Evolutionary conservation across 1,140 invertebrate genomes (phyloP), one percentile per base, ranked within the genome.

Genomic region (Dolichoris vasculosae): DNA sequence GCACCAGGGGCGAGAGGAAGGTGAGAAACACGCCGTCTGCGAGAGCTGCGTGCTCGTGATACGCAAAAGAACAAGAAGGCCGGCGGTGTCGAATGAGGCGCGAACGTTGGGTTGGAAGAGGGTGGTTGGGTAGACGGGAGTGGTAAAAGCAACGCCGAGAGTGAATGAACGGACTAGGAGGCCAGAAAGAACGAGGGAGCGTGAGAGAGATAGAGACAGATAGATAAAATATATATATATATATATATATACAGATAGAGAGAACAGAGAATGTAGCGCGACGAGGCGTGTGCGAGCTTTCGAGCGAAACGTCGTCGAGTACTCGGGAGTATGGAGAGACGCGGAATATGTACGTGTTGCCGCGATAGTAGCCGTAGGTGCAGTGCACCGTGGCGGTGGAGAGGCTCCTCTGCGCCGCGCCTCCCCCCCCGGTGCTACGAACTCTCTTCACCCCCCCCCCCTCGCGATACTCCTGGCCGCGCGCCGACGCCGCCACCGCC

Each of bases 301-400:
- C 81, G 73, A 40, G 76, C 83, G 80, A 87, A 77, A 73, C 69
- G 69, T 80, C 76, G 43, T 69, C 81, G 69, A 69, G 78, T 15
- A 59, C 35, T 30, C 35, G 35, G 38, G 55, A 59, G 55, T 59
- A 26, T 26, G 43, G 30, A n/a, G 55, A 63, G 46, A 69, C 38
- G 64, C 23, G 48, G 76, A 69, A 76, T 67, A 51, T 40, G 84
- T 85, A 88, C 89, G 88, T 89, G 89, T 88, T 89, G 83, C 88
- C 87, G 77, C 88, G 90, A 88, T 89, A 90, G 89, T 89, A 83
- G 88, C 87, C 89, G 88, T 89, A 67, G 87, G 84, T 91, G 87
- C 88, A 89, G 88, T 88, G 89, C 87, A 87, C 87, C 84, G 87
- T 86, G 86, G 83, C 67, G 81, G 79, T 71, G 78, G 78, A 83